Conservation (phyloP, 30 jellyfish, hydroid and myxozoan genomes). For the Rhopilema esculentum region DNA sequence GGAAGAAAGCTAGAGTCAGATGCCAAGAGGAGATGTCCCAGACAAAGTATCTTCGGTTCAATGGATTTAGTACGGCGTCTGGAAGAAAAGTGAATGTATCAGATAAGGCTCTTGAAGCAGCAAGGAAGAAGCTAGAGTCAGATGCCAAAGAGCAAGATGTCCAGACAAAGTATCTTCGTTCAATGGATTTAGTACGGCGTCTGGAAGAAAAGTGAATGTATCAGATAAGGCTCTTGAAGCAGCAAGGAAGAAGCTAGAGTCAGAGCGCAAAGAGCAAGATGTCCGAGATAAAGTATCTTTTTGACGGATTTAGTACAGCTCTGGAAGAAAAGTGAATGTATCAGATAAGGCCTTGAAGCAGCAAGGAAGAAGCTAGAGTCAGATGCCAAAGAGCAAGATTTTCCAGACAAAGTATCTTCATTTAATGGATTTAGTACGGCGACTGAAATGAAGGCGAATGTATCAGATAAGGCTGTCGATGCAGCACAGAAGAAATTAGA, state of each 20-base stretch:
- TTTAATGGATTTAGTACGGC: slow-evolving; percentile 78
- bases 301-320: not conserved
- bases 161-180: slow-evolving; percentile 1
- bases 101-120: slow-evolving; percentile 63
- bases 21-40: not conserved
- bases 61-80: slow-evolving; percentile 75
- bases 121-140: slow-evolving; percentile 41
- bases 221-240: slow-evolving; percentile 55
- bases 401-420: not conserved
- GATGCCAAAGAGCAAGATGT: not conserved
- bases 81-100: slow-evolving; percentile 76
- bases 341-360: slow-evolving; percentile 12
- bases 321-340: not conserved
- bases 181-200: slow-evolving; percentile 77
- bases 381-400: not conserved
- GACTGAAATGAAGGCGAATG: slow-evolving; percentile 61
- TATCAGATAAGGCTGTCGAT: slow-evolving; percentile 58
- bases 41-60: not conserved
- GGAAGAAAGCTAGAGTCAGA: too few relatives aligned
- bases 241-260: not conserved
- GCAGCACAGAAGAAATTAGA: slow-evolving; percentile 70
- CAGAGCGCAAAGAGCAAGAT: not conserved
- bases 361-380: slow-evolving; percentile 55
- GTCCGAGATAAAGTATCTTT: not conserved
- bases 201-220: slow-evolving; percentile 68